Evolutionary conservation across 1,140 invertebrate species (phyloP).

Genomic region (Drosophila fuyamai): DNA sequence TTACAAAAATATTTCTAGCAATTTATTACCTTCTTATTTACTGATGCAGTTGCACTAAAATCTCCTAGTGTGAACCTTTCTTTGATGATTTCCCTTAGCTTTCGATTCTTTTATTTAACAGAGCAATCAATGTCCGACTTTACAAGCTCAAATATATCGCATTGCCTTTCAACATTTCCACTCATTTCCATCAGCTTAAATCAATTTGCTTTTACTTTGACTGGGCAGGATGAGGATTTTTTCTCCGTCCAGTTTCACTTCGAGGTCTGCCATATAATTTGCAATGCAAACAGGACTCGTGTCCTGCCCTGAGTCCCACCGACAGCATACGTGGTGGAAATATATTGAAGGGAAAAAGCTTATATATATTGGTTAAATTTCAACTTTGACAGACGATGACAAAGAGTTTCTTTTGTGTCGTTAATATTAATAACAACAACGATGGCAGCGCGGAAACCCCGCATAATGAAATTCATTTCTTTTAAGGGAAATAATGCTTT

Average conservation of each 20-base stretch:
- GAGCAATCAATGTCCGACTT: constrained; percentile 4
- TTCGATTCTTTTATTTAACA: not conserved
- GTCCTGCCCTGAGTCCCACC: not conserved
- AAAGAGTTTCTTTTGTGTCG: constrained; percentile 32
- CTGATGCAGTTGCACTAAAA: too few species aligned
- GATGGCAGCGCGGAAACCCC: constrained; percentile 3
- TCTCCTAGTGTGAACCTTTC: too few species aligned
- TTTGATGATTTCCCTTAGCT: too few species aligned
- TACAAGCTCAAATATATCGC: not conserved
- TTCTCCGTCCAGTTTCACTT: not conserved
- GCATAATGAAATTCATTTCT: constrained; percentile 47
- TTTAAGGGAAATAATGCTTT: constrained; percentile 6
- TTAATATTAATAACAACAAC: constrained; percentile 30
- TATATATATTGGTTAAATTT: constrained; percentile 30
- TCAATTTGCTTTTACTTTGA: constrained; percentile 39
- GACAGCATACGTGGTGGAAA: constrained; percentile 11
- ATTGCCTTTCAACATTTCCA: constrained; percentile 21
- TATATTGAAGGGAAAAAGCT: constrained; percentile 10
- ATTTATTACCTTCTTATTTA: too few species aligned
- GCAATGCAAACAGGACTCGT: constrained; percentile 49
- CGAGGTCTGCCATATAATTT: constrained; percentile 42
- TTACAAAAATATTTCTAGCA: too few species aligned
- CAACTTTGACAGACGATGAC: constrained; percentile 43
- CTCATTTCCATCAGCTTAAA: constrained; percentile 35
- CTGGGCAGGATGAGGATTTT: constrained; percentile 8